Percentiles rank a stretch among this genome's conserved stretches.
phyloP scores from a whole-genome alignment of 2,797 vertebrate species.

The Philypnodon macrostomus region DNA sequence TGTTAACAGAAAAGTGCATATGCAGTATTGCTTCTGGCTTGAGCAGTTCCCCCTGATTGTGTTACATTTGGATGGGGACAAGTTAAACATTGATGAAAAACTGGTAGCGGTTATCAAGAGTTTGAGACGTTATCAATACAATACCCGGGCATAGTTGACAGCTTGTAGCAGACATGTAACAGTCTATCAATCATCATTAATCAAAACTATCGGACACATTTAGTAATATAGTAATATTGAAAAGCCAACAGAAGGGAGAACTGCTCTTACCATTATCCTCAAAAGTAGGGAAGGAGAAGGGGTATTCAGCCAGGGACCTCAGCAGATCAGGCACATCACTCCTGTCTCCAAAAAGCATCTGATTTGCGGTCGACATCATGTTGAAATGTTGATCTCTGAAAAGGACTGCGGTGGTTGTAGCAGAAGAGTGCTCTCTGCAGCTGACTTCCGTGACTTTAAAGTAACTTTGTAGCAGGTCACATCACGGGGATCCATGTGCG shows the following conservation, averaged over 20 bases:
- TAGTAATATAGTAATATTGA: too few species aligned
- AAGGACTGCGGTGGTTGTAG: neutral
- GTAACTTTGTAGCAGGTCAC: conserved; percentile 44
- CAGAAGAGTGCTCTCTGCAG: neutral
- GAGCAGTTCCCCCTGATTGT: too few species aligned
- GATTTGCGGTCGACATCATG: conserved; percentile 58
- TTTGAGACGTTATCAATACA: too few species aligned
- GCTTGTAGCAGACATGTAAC: too few species aligned
- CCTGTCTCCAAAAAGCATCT: conserved; percentile 58
- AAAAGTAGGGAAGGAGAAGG: conserved; percentile 77
- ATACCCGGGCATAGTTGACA: too few species aligned
- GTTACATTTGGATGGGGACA: too few species aligned
- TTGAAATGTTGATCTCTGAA: neutral
- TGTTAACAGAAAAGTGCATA: too few species aligned
- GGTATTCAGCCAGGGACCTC: conserved; percentile 84
- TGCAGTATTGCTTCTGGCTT: too few species aligned
- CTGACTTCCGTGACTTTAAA: conserved; percentile 31
- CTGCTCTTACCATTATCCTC: conserved; percentile 78
- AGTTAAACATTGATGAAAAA: too few species aligned
- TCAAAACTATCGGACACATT: too few species aligned
- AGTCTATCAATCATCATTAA: too few species aligned
- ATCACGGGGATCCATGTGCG: conserved; percentile 45
- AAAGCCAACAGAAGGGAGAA: neutral
- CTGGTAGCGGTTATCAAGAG: too few species aligned
- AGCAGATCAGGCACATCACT: conserved; percentile 82